These are phyloP conservation scores for Lutjanus campechanus DNA, from an alignment of 2,797 vertebrate genomes.

Conservation along the genomic window DNA sequence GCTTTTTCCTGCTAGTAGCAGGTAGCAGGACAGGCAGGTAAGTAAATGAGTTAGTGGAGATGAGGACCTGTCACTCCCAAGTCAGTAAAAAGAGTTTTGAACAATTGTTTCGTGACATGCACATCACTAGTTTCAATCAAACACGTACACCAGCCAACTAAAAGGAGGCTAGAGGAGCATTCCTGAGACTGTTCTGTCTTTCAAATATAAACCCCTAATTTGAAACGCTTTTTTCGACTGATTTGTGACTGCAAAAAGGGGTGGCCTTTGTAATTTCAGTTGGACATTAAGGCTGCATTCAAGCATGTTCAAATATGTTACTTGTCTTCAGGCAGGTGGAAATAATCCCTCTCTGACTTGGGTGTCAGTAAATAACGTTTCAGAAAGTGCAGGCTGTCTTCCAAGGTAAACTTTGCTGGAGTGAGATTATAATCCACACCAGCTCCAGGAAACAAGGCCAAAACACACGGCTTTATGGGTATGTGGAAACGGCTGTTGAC, in stretches of 20 bases:
- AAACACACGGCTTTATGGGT: slow-evolving; percentile 33
- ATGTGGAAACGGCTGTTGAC: slow-evolving; percentile 44
- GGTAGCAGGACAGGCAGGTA: no score
- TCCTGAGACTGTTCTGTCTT: background rate
- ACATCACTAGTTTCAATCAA: background rate
- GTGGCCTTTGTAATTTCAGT: background rate
- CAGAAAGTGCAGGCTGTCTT: background rate
- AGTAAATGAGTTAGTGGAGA: no score
- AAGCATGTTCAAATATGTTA: background rate
- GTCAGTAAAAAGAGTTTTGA: no score
- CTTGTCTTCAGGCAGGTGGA: background rate
- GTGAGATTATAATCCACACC: slow-evolving; percentile 44
- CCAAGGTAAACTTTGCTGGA: slow-evolving; percentile 33
- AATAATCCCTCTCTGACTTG: slow-evolving; percentile 5
- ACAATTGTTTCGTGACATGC: no score
- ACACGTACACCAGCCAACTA: background rate
- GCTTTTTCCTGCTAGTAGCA: no score
- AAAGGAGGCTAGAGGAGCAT: background rate
- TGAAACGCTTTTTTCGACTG: background rate
- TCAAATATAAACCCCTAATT: no score
- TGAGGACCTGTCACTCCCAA: no score
- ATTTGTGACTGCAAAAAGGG: background rate
- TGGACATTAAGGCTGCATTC: background rate
- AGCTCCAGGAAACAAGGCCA: slow-evolving; percentile 47
- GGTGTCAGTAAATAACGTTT: slow-evolving; percentile 1